phyloP scores from a whole-genome alignment of 2,113 vertebrate genomes.

The Phodopus roborovskii region DNA sequence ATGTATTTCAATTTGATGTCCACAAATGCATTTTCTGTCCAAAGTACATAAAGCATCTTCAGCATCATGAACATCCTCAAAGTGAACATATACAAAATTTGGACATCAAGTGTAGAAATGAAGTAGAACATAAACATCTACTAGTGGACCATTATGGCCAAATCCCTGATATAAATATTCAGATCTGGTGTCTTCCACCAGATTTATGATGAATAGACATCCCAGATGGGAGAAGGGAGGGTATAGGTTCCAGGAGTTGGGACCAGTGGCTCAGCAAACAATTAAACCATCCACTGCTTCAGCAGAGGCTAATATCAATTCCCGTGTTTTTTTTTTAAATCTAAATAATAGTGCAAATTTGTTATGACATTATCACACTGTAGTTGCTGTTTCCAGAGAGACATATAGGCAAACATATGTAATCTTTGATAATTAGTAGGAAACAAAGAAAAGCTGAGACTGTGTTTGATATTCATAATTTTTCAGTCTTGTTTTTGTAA shows the following conservation, averaged over 20 bases:
- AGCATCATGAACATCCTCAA: background rate
- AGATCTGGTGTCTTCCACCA: background rate
- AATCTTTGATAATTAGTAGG: background rate
- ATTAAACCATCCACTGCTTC: background rate
- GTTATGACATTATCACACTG: background rate
- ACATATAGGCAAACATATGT: background rate
- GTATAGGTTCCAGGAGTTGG: background rate
- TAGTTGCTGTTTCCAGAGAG: background rate
- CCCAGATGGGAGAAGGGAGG: no score
- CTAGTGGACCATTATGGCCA: background rate
- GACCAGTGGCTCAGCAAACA: background rate
- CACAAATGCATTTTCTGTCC: background rate
- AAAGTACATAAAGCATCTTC: background rate
- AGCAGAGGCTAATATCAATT: background rate
- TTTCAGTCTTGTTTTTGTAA: background rate
- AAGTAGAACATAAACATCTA: background rate
- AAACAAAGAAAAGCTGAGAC: background rate
- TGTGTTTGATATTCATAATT: background rate
- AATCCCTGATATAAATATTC: background rate
- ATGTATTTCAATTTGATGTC: background rate
- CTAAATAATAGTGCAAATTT: background rate
- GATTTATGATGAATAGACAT: background rate
- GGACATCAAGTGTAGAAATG: background rate
- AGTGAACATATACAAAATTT: background rate
- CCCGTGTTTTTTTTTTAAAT: background rate